phyloP scores from a whole-genome alignment of 2,797 vertebrate genomes.

The Delichon dasypus region DNA sequence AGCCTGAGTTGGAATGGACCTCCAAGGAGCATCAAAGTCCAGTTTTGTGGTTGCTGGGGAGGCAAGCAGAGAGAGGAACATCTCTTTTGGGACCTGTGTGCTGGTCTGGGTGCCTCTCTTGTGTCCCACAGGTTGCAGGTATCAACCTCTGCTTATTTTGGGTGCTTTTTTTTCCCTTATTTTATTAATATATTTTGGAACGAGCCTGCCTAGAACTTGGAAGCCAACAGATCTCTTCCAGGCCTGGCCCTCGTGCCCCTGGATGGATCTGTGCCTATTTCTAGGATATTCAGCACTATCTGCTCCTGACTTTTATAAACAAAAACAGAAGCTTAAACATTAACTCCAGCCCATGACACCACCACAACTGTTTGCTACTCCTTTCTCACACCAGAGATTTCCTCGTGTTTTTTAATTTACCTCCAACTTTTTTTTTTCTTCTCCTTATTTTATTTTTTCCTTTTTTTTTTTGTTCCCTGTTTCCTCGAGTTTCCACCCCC shows the following conservation, averaged over 20 bases:
- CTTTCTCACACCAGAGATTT: neutral
- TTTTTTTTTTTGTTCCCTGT: neutral
- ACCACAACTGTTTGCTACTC: neutral
- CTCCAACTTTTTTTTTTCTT: neutral
- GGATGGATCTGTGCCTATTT: neutral
- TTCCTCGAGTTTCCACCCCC: neutral
- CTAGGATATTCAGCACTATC: neutral
- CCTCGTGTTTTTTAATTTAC: neutral
- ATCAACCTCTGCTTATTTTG: neutral
- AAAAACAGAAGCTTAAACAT: conserved; percentile 28
- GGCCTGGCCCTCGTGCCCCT: neutral
- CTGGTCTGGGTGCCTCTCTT: neutral
- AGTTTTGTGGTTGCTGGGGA: neutral
- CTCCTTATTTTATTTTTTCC: neutral
- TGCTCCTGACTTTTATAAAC: neutral
- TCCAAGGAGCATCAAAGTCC: neutral
- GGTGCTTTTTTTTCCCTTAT: accelerated
- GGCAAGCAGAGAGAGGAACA: too few species aligned
- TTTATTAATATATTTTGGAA: neutral
- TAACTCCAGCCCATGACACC: neutral
- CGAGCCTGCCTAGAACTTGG: neutral
- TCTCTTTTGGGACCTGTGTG: neutral
- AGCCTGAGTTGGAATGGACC: neutral
- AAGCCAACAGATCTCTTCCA: neutral
- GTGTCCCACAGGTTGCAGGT: neutral